phyloP scores from a whole-genome alignment of 2,888 invertebrate species.

The Pollenia amentaria region DNA sequence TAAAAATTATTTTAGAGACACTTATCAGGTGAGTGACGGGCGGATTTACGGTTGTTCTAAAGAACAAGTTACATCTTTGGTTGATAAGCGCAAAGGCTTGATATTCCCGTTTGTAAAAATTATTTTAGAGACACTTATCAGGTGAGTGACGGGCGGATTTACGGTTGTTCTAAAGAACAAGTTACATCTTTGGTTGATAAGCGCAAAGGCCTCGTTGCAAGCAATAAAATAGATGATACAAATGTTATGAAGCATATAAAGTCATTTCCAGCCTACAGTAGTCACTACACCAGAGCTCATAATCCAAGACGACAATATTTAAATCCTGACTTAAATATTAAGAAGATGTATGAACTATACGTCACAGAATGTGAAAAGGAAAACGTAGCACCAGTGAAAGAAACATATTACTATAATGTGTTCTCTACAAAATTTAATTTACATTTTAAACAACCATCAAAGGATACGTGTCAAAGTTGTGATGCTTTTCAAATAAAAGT shows the following conservation, averaged over 20 bases:
- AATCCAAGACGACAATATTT: slow-evolving; percentile 75
- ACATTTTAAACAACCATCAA: slow-evolving; percentile 76
- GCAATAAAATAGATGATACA: slow-evolving; percentile 60
- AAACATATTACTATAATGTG: slow-evolving; percentile 42
- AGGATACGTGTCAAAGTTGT: slow-evolving; percentile 72
- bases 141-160: slow-evolving; percentile 65
- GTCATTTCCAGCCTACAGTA: slow-evolving; percentile 69
- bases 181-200: slow-evolving; percentile 27
- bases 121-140: slow-evolving; percentile 68
- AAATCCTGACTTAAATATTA: slow-evolving; percentile 72
- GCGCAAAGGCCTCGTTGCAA: slow-evolving; percentile 50
- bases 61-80: slow-evolving; percentile 30
- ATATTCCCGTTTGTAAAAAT: slow-evolving; percentile 33
- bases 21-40: slow-evolving; percentile 69
- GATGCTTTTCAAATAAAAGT: slow-evolving; percentile 61
- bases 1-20: slow-evolving; percentile 54
- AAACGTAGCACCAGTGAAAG: slow-evolving; percentile 40
- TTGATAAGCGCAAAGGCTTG: slow-evolving; percentile 31
- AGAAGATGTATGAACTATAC: slow-evolving; percentile 74
- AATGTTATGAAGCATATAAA: slow-evolving; percentile 76
- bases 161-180: slow-evolving; percentile 61
- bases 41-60: slow-evolving; percentile 67
- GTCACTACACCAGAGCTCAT: slow-evolving; percentile 75
- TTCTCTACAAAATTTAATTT: slow-evolving; percentile 76
- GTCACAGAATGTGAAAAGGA: slow-evolving; percentile 56